These are phyloP conservation scores for Tyto alba DNA, from an alignment of 2,113 vertebrate species.

Conservation along the genomic window DNA sequence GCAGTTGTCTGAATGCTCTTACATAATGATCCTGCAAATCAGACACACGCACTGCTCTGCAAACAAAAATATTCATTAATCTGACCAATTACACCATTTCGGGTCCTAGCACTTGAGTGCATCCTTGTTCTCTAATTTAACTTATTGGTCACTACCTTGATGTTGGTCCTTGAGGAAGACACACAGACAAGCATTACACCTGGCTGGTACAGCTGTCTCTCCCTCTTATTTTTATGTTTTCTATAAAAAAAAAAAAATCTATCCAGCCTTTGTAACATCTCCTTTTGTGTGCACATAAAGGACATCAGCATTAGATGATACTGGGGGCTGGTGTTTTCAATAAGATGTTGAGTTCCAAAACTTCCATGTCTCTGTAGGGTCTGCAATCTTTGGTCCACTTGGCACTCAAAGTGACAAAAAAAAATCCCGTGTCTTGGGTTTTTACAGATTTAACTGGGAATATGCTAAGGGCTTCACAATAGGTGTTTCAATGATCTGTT, in stretches of 20 bases:
- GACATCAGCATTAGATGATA: background rate
- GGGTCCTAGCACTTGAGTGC: background rate
- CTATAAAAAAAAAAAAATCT: background rate
- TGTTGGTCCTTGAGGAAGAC: background rate
- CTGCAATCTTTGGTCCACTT: background rate
- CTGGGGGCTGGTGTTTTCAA: background rate
- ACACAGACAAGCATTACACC: accelerated
- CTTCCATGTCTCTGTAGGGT: background rate
- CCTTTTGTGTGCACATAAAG: background rate
- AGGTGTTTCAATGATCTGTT: background rate
- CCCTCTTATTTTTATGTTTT: background rate
- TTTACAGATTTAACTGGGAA: background rate
- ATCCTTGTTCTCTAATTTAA: background rate
- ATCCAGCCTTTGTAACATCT: background rate
- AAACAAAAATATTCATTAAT: background rate
- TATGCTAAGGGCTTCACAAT: background rate
- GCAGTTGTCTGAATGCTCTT: background rate
- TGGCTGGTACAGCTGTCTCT: background rate
- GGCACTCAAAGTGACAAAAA: background rate
- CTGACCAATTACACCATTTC: background rate
- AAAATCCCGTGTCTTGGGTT: background rate
- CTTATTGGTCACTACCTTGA: background rate
- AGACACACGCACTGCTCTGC: background rate
- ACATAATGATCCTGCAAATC: background rate
- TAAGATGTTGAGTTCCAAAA: background rate